Percentiles rank a stretch among this genome's conserved stretches.
These are phyloP conservation scores for Sprattus sprattus DNA, from an alignment of 2,113 vertebrate species.

Conservation along the genomic window DNA sequence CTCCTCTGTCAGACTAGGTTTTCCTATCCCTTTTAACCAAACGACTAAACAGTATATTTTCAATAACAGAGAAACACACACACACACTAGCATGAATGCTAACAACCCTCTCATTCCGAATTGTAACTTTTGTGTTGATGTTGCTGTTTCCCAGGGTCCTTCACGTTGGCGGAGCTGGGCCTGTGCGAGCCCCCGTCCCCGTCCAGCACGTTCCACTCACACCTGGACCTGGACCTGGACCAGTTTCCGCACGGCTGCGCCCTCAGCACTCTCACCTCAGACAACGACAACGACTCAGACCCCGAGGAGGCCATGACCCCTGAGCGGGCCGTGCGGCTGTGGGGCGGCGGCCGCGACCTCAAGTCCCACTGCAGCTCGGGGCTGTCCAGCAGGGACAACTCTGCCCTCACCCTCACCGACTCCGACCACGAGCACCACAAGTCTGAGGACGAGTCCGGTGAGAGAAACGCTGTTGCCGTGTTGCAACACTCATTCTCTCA, in stretches of 20 bases:
- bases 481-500: neutral
- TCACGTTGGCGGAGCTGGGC: constrained; percentile 82
- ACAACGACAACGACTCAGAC: constrained; percentile 80
- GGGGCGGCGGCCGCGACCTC: constrained; percentile 75
- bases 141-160: constrained; percentile 73
- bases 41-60: neutral
- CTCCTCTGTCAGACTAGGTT: too few relatives aligned
- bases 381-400: constrained; percentile 84
- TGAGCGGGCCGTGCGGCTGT: constrained; percentile 80
- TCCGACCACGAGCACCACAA: constrained; percentile 87
- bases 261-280: constrained; percentile 71
- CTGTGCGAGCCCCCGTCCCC: constrained; percentile 82
- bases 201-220: constrained; percentile 77
- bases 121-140: neutral
- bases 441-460: constrained; percentile 86
- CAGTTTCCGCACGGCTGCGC: constrained; percentile 80
- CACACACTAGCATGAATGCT: neutral
- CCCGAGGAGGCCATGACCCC: constrained; percentile 83
- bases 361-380: constrained; percentile 82
- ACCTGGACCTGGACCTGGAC: constrained; percentile 65
- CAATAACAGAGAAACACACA: neutral
- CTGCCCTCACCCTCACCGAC: constrained; percentile 84
- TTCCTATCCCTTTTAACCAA: neutral
- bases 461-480: constrained; percentile 36
- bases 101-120: neutral